Evolutionary conservation across 1,140 invertebrate genomes (phyloP), one percentile per base, ranked within the genome.

Genomic region (Cheumatopsyche charites): DNA sequence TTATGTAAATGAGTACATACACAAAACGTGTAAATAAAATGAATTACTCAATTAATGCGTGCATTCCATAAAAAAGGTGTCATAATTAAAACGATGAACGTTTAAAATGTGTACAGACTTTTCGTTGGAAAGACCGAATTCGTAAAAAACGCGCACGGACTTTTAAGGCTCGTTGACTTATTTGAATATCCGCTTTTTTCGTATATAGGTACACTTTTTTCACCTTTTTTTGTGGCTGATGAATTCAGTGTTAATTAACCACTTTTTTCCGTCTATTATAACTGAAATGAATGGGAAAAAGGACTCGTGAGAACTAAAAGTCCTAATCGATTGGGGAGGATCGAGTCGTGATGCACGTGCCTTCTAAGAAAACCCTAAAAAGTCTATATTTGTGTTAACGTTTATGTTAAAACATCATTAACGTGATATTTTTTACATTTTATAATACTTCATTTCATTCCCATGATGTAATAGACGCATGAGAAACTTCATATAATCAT

Each of bases 21-120:
- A 58, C 19, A 26, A 58, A 58, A 23, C 55, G 55, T 58, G 55
- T 58, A 58, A 58, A 58, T 58, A 58, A 58, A 58, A 58, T 58
- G 23, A 58, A 58, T 58, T 58, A 58, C 55, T 58, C 55, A 58
- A 58, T 58, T 58, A 58, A 58, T 21, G 21, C 55, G 1, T 19
- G 21, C 4, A 58, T 17, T 36, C 29, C 21, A 12, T 25, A 17
- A 19, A 58, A 25, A 58, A 58, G 55, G 55, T 58, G 55, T 58
- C 55, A 58, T 58, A 58, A 58, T 58, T 58, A 58, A 58, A 58
- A 26, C 2, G 55, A 58, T 58, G 55, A 19, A 58, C 11, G 23
- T 25, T 36, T 36, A 36, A 36, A 36, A 36, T 36, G 9, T 36
- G 29, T 36, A 36, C 29, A 4, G 29, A 3, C 29, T 36, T 36